Conservation (phyloP, 2,113 vertebrate species). For the Nipponia nippon region DNA sequence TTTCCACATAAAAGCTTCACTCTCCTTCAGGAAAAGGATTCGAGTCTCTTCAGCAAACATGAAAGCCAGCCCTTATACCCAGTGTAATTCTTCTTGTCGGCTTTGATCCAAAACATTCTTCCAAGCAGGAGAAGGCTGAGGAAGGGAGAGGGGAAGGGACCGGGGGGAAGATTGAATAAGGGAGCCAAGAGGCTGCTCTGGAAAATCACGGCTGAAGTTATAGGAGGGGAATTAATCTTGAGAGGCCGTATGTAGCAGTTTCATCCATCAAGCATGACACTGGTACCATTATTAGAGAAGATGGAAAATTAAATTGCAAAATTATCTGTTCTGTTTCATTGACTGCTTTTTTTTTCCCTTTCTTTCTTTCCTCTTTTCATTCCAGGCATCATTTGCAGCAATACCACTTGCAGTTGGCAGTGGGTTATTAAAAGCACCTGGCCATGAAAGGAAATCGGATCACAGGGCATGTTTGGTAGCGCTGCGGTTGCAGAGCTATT, state of each 20-base stretch:
- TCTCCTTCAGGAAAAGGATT: conserved; percentile 74
- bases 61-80: conserved; percentile 69
- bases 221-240: conserved; percentile 81
- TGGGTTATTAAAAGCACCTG: conserved; percentile 33
- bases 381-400: conserved; percentile 11
- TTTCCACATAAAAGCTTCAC: conserved; percentile 78
- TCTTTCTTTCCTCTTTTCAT: background rate
- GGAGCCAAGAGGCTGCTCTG: conserved; percentile 63
- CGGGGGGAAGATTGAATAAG: conserved; percentile 50
- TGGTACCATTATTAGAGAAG: conserved; percentile 75
- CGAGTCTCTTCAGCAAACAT: conserved; percentile 69
- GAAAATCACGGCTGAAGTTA: conserved; percentile 73
- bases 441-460: conserved; percentile 49
- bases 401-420: background rate
- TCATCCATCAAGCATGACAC: conserved; percentile 81
- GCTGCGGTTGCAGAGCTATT: background rate
- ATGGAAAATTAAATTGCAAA: conserved; percentile 71
- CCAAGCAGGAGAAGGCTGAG: conserved; percentile 64
- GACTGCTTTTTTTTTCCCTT: background rate
- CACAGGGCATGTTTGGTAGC: background rate
- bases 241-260: conserved; percentile 66
- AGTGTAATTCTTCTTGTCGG: conserved; percentile 64
- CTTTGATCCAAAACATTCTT: conserved; percentile 73
- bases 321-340: conserved; percentile 60
- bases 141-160: conserved; percentile 19